Evolutionary conservation across 2,888 invertebrate species (phyloP).

Genomic region (Calephelis perditalis): DNA sequence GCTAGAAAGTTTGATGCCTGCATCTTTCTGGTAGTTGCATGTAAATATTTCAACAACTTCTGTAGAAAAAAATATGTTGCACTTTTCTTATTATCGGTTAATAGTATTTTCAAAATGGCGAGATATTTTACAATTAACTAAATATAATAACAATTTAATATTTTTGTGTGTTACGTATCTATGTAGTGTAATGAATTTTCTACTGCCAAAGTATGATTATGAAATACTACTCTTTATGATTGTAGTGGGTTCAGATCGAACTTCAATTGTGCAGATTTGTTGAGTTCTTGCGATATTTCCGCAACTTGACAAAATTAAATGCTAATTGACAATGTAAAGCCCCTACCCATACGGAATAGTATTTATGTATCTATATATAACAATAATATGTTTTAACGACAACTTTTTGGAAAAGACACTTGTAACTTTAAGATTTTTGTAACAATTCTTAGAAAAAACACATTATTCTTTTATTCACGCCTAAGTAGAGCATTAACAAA

Average conservation of each 20-base stretch:
- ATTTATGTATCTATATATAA: too few relatives aligned
- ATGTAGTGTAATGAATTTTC: neutral
- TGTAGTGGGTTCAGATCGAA: neutral
- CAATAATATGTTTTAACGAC: too few relatives aligned
- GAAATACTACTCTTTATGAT: neutral
- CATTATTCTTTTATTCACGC: neutral
- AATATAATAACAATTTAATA: neutral
- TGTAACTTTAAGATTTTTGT: neutral
- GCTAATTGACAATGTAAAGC: too few relatives aligned
- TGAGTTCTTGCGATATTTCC: too few relatives aligned
- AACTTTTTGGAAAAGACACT: too few relatives aligned
- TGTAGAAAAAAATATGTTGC: neutral
- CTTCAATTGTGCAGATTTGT: too few relatives aligned
- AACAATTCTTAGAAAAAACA: neutral
- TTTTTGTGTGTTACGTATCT: neutral
- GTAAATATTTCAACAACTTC: neutral
- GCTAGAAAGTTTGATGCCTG: neutral
- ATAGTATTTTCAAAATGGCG: neutral
- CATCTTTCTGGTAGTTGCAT: slow-evolving; percentile 3
- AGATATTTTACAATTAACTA: neutral
- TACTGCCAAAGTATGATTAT: neutral
- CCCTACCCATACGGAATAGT: too few relatives aligned
- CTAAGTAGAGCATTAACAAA: slow-evolving; percentile 1
- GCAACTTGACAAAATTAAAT: too few relatives aligned
- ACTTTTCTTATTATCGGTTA: neutral